Evolutionary conservation across 53 echinoderm and acorn worm species (phyloP), one percentile per base, ranked within the genome.

Genomic region (Crossaster papposus): DNA sequence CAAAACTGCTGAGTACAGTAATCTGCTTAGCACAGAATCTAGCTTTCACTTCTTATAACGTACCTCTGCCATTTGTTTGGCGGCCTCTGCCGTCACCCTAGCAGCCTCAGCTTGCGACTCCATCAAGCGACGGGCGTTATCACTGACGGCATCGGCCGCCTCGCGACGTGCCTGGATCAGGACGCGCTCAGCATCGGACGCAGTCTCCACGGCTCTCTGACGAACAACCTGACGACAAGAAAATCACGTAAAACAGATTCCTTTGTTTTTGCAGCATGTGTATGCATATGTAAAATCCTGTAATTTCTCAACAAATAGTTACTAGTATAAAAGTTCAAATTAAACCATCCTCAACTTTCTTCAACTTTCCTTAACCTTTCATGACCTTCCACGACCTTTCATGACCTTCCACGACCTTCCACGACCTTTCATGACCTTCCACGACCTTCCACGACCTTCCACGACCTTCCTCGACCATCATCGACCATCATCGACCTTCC

Each of bases 81-180:
- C 97, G 34, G 97, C 97, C 88, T 97, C 95, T 30, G 97, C 97
- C 15, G 97, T 97, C 4, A 93, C 91, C 76, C 87, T 93, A 12
- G 97, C 95, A n/a, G 94, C 95, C 55, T 97, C 97, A 14, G 94
- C 97, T 88, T 97, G 97, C 0, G 95, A 94, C 85, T 95, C 85
- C 33, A 97, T 75, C 36, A 97, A 70, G 70, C 90, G 89, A 22
- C 91, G 91, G 23, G 96, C 91, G 14, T 92, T 89, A 37, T 91
- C 93, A 30, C 75, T 92, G 31, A 81, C 83, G 37, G 91, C 79
- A 33, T 93, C 90, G 26, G 95, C 70, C 1, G 95, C 94, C 26
- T 97, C 97, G 54, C 90, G 91, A 77, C 86, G 81, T 1, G 93
- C 93, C 81, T 84, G 81, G 24, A 78, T 83, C 70, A 83, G 80